Evolutionary conservation across 2,797 vertebrate genomes (phyloP).

Genomic region (Cynopterus sphinx): DNA sequence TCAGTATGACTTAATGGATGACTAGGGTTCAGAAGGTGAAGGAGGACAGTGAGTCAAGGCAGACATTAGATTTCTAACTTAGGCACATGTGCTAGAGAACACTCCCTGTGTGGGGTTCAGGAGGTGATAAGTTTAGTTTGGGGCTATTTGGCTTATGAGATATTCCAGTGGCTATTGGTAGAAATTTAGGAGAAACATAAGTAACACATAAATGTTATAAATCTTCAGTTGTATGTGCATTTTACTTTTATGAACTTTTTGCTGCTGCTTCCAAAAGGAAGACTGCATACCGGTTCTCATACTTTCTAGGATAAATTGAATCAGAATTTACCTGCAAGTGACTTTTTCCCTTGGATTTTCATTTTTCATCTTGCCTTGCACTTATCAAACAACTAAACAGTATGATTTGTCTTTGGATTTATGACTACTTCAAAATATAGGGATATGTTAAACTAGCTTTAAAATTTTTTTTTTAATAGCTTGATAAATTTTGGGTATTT

Average conservation of each 20-base stretch:
- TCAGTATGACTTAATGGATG: neutral
- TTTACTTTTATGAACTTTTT: neutral
- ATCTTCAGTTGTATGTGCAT: neutral
- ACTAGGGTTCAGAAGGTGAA: neutral
- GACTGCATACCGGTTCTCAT: neutral
- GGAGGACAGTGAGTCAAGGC: neutral
- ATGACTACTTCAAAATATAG: slow-evolving; percentile 17
- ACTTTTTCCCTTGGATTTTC: neutral
- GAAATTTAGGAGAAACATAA: neutral
- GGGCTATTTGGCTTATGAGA: neutral
- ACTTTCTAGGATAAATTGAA: neutral
- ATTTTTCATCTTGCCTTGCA: slow-evolving; percentile 45
- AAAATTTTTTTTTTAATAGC: neutral
- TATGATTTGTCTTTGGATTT: slow-evolving; percentile 29
- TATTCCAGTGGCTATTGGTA: neutral
- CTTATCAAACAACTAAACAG: neutral
- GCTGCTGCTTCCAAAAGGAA: slow-evolving; percentile 32
- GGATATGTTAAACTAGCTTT: slow-evolving; percentile 1
- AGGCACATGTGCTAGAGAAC: neutral
- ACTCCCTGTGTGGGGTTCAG: neutral
- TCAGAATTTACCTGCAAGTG: neutral
- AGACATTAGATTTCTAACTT: neutral
- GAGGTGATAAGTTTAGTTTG: neutral
- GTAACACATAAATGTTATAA: neutral
- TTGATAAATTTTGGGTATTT: neutral